These are phyloP conservation scores for Urocyon cinereoargenteus DNA, from an alignment of 2,797 vertebrate genomes.

Conservation along the genomic window DNA sequence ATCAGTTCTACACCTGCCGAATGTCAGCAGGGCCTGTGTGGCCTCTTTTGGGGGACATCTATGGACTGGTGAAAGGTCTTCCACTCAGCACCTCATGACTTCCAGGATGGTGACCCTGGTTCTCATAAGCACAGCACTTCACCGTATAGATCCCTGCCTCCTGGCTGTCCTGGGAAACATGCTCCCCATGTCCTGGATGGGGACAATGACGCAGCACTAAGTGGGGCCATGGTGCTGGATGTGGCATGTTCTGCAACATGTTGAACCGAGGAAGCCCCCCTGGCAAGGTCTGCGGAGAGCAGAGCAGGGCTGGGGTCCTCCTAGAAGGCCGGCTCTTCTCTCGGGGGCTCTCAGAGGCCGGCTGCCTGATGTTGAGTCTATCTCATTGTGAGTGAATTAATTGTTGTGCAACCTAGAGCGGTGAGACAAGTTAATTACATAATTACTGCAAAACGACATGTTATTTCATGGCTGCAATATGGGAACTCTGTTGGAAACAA, in stretches of 20 bases:
- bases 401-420: slow-evolving; percentile 81
- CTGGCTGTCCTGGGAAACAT: not conserved
- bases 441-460: slow-evolving; percentile 84
- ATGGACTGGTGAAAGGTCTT: not conserved
- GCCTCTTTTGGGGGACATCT: not conserved
- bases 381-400: slow-evolving; percentile 83
- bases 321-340: slow-evolving; percentile 35
- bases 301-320: not conserved
- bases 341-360: slow-evolving; percentile 63
- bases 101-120: not conserved
- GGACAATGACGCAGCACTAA: not conserved
- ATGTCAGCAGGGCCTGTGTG: not conserved
- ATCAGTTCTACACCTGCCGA: not conserved
- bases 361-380: slow-evolving; percentile 73
- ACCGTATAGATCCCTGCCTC: not conserved
- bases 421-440: slow-evolving; percentile 85
- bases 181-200: not conserved
- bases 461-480: slow-evolving; percentile 84
- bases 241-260: not conserved
- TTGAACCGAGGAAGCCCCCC: not conserved
- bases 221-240: not conserved
- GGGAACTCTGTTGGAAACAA: slow-evolving; percentile 85
- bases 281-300: not conserved
- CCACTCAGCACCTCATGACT: not conserved
- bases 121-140: not conserved